A percentile compares a stretch with the other conserved stretches of the same genome.
These are phyloP conservation scores for Apoderus coryli DNA, from an alignment of 2,888 invertebrate genomes.

Conservation along the genomic window DNA sequence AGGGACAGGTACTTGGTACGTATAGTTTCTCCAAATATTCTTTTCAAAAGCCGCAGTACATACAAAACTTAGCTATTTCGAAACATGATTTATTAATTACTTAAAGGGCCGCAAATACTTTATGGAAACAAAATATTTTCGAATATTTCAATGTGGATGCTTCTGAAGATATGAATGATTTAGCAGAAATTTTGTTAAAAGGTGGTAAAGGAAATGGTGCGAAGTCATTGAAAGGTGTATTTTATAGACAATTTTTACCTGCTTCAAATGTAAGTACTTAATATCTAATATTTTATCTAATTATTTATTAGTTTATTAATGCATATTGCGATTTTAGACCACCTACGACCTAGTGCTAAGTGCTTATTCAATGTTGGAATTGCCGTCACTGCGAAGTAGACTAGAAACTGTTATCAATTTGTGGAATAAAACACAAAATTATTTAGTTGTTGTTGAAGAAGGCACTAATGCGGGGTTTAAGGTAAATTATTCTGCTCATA, in stretches of 20 bases:
- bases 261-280: slow-evolving; percentile 37
- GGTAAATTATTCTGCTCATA: slow-evolving; percentile 32
- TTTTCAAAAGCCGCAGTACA: too few relatives aligned
- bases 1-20: slow-evolving; percentile 61
- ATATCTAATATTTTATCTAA: background rate
- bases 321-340: slow-evolving; percentile 31
- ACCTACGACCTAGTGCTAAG: slow-evolving; percentile 69
- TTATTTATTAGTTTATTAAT: slow-evolving; percentile 2
- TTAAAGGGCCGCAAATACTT: slow-evolving; percentile 50
- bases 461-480: slow-evolving; percentile 71
- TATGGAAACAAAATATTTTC: slow-evolving; percentile 56
- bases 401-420: slow-evolving; percentile 57
- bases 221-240: slow-evolving; percentile 44
- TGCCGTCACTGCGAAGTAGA: slow-evolving; percentile 50
- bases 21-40: slow-evolving; percentile 5
- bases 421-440: slow-evolving; percentile 76
- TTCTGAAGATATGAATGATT: slow-evolving; percentile 67
- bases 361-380: slow-evolving; percentile 68
- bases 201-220: slow-evolving; percentile 44
- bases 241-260: slow-evolving; percentile 71
- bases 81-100: too few relatives aligned
- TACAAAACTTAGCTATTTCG: too few relatives aligned
- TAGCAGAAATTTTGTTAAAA: slow-evolving; percentile 57
- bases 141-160: slow-evolving; percentile 81
- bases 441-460: slow-evolving; percentile 70